Conservation (phyloP, 2,797 vertebrate genomes). For the Acanthurus tractus region DNA sequence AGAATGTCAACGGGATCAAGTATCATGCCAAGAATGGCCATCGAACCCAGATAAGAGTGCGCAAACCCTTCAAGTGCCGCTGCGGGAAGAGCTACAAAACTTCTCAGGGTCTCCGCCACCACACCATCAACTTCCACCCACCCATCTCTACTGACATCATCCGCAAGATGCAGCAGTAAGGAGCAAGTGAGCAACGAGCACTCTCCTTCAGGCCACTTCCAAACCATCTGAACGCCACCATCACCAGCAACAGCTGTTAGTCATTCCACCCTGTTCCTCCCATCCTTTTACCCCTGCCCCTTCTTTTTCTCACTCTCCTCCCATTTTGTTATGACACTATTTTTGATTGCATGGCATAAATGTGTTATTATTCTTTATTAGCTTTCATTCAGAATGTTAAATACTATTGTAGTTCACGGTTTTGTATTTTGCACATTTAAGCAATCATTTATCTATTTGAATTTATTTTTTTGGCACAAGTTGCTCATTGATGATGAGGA, state of each 20-base stretch:
- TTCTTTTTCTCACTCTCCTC: slow-evolving; percentile 16
- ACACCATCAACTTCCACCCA: slow-evolving; percentile 99
- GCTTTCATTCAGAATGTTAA: slow-evolving; percentile 87
- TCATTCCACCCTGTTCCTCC: slow-evolving; percentile 19
- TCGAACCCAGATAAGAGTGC: slow-evolving; percentile 97
- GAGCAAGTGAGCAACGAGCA: slow-evolving; percentile 82
- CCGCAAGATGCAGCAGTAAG: slow-evolving; percentile 97
- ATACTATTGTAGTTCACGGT: slow-evolving; percentile 90
- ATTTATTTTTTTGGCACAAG: slow-evolving; percentile 85
- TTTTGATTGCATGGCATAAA: slow-evolving; percentile 91
- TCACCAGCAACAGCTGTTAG: slow-evolving; percentile 89
- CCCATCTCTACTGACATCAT: slow-evolving; percentile 95
- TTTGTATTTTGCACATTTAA: slow-evolving; percentile 99
- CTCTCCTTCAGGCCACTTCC: slow-evolving; percentile 56
- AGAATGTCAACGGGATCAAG: slow-evolving; percentile 99
- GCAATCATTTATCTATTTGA: slow-evolving; percentile 85
- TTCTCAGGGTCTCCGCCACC: slow-evolving; percentile 98
- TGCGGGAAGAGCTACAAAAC: slow-evolving; percentile 99
- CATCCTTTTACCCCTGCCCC: slow-evolving; percentile 10
- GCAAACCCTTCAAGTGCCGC: slow-evolving; percentile 98
- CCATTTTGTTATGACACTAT: slow-evolving; percentile 75
- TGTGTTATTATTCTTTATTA: slow-evolving; percentile 74
- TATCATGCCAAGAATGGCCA: slow-evolving; percentile 99
- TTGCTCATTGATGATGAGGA: slow-evolving; percentile 82
- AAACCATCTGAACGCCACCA: slow-evolving; percentile 84